Evolutionary conservation across 2,113 vertebrate species (phyloP).

Genomic region (Azemiops feae): DNA sequence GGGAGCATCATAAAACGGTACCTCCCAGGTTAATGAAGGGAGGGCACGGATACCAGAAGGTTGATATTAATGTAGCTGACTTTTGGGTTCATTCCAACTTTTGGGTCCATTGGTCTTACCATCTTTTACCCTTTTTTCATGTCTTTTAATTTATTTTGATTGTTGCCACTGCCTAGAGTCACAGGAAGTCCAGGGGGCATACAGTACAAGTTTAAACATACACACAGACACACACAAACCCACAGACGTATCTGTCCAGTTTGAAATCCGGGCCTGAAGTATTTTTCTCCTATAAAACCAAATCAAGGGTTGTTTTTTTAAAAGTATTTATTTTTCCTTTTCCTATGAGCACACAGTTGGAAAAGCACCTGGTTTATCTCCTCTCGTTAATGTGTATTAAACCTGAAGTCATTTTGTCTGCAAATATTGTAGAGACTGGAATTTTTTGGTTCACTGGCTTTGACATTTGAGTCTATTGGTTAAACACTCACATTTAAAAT

Average conservation of each 20-base stretch:
- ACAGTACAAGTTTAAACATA: neutral
- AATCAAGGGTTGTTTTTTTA: neutral
- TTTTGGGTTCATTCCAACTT: neutral
- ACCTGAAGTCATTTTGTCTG: conserved; percentile 54
- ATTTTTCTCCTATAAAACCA: neutral
- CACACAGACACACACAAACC: neutral
- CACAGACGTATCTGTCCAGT: neutral
- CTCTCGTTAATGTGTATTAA: conserved; percentile 41
- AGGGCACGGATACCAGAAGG: neutral
- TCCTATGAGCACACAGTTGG: conserved; percentile 43
- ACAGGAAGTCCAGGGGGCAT: neutral
- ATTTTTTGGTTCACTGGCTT: conserved; percentile 47
- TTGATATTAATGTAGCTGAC: neutral
- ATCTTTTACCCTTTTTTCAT: neutral
- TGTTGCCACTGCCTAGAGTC: neutral
- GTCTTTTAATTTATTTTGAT: neutral
- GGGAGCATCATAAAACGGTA: neutral
- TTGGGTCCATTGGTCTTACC: neutral
- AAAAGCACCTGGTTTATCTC: conserved; percentile 30
- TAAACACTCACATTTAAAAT: conserved; percentile 48
- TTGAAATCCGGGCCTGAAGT: neutral
- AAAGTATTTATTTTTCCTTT: conserved; percentile 9
- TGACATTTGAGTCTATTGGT: conserved; percentile 41
- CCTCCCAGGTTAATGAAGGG: neutral
- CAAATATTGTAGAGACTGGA: conserved; percentile 57